Conservation (phyloP, 2,888 invertebrate genomes). For the Thecophora atra region DNA sequence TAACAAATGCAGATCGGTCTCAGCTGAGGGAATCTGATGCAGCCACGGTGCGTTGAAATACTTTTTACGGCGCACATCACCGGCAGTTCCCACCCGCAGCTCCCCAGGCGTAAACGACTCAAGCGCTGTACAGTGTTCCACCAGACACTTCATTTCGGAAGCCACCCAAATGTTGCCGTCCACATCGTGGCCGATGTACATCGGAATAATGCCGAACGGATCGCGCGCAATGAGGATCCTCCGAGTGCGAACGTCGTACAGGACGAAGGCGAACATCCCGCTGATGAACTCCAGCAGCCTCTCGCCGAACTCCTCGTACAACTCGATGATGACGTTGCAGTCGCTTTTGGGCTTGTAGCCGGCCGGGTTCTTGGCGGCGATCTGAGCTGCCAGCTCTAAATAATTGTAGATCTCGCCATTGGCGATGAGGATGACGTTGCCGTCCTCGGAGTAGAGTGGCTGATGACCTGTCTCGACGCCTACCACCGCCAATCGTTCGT, state of each 20-base stretch:
- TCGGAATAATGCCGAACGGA: constrained; percentile 65
- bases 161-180: constrained; percentile 63
- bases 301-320: constrained; percentile 60
- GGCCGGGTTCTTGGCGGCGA: constrained; percentile 57
- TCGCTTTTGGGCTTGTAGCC: constrained; percentile 62
- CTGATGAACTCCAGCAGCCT: constrained; percentile 58
- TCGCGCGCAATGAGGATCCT: constrained; percentile 62
- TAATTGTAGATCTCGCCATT: constrained; percentile 66
- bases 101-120: constrained; percentile 62
- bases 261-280: constrained; percentile 64
- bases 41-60: constrained; percentile 60
- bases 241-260: constrained; percentile 59
- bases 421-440: constrained; percentile 58
- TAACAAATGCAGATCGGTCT: constrained; percentile 54
- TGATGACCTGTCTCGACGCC: constrained; percentile 62
- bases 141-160: constrained; percentile 65
- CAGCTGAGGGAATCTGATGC: constrained; percentile 49
- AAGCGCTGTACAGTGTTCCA: constrained; percentile 55
- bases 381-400: constrained; percentile 57
- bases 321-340: constrained; percentile 63
- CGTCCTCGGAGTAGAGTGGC: constrained; percentile 58
- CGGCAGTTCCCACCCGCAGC: constrained; percentile 55
- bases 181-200: constrained; percentile 62
- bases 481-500: constrained; percentile 61
- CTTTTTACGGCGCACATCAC: constrained; percentile 50